Evolutionary conservation across 2,888 invertebrate species (phyloP), one percentile per base, ranked within the genome.

Genomic region (Dromius quadrimaculatus): DNA sequence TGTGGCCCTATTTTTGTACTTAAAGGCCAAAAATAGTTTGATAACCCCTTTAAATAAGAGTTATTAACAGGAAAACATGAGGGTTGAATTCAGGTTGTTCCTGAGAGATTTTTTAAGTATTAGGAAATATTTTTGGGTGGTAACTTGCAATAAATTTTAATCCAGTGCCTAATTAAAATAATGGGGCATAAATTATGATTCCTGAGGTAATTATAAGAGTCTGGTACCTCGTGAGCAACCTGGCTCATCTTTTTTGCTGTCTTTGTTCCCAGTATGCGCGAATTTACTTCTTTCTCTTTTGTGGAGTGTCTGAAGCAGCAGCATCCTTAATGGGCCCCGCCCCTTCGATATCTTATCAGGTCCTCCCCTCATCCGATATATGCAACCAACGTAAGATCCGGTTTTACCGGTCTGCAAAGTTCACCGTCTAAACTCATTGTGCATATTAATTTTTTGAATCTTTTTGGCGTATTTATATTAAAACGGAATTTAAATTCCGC

Each of bases 261-360:
- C 54, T 15, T 54, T 54, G 54, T 54, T 17, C 17, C 23, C 22
- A 17, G 19, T 62, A 62, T 43, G 43, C 41, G 43, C 22, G 62
- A 38, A 22, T 22, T 45, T 11, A 66, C 41, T 59, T 59, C 59
- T 68, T 59, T 59, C 59, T 59, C 45, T 41, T n/a, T 59, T 59
- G n/a, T n/a, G n/a, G n/a, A n/a, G n/a, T n/a, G n/a, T n/a, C n/a
- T n/a, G n/a, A n/a, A n/a, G n/a, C 45, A 69, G 61, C 69, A 45
- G 36, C 45, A 59, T 69, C 59, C 45, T 61, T 57, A 36, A 50
- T 50, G 11, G 57, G 66, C 19, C 38, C 34, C 70, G 70, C 70
- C 70, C 62, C 45, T 38, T 20, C 57, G 68, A 68, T 68, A 68
- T 68, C 68, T 68, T 68, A 68, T 68, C 68, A 68, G 13, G 43